phyloP scores from a whole-genome alignment of 2,113 vertebrate genomes.

The Cyprinodon variegatus region DNA sequence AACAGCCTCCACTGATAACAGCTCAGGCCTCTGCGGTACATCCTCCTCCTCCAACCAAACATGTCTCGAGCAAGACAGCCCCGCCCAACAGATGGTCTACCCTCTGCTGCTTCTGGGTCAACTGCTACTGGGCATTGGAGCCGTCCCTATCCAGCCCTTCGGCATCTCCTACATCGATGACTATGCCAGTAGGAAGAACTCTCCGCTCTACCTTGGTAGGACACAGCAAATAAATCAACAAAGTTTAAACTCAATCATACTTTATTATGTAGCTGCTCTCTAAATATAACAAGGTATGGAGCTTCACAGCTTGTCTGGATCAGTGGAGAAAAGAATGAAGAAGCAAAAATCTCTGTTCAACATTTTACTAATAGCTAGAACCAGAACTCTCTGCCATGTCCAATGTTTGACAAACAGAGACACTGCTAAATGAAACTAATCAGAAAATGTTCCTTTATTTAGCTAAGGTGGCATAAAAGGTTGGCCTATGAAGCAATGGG shows the following conservation, averaged over 20 bases:
- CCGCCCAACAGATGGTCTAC: constrained; percentile 72
- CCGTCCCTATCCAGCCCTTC: constrained; percentile 94
- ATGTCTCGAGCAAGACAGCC: constrained; percentile 58
- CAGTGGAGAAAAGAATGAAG: too few relatives aligned
- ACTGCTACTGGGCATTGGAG: constrained; percentile 86
- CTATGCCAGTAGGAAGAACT: constrained; percentile 88
- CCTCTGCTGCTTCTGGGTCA: constrained; percentile 87
- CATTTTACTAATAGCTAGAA: too few relatives aligned
- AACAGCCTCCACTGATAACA: constrained; percentile 66
- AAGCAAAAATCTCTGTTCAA: too few relatives aligned
- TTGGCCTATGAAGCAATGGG: too few relatives aligned
- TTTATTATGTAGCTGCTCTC: neutral
- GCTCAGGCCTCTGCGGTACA: constrained; percentile 76
- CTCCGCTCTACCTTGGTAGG: constrained; percentile 89
- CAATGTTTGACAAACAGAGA: too few relatives aligned
- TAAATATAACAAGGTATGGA: neutral
- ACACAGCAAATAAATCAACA: neutral
- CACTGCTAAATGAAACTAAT: too few relatives aligned
- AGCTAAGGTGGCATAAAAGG: too few relatives aligned
- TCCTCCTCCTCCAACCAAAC: constrained; percentile 24
- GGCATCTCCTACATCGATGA: constrained; percentile 98
- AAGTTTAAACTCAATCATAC: neutral
- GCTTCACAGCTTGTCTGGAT: neutral
- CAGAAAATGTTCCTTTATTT: too few relatives aligned
- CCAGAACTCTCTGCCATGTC: too few relatives aligned